phyloP scores from a whole-genome alignment of 2,888 invertebrate species.

The Drosophila seclusa region DNA sequence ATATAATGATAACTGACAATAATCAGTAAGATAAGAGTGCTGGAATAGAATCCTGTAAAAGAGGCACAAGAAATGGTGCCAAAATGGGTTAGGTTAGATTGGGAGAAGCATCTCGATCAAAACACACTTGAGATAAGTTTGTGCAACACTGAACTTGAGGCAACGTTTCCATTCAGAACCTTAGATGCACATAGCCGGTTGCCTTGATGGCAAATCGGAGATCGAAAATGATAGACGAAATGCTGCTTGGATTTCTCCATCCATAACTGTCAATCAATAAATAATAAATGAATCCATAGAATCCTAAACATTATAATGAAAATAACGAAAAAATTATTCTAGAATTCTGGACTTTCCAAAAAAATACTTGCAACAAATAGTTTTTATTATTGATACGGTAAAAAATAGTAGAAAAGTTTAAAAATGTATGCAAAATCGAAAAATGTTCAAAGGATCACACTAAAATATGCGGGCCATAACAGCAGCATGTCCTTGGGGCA shows the following conservation, averaged over 20 bases:
- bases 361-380: neutral
- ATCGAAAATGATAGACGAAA: neutral
- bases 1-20: neutral
- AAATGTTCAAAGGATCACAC: too few relatives aligned
- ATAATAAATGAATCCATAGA: neutral
- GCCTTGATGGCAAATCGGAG: neutral
- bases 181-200: neutral
- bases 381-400: neutral
- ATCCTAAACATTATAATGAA: neutral
- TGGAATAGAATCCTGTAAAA: rapidly evolving
- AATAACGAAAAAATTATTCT: neutral
- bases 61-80: neutral
- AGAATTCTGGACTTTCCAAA: neutral
- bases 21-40: neutral
- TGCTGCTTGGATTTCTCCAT: too few relatives aligned
- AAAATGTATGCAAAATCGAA: too few relatives aligned
- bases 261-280: neutral
- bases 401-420: too few relatives aligned
- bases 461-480: neutral
- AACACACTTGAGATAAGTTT: neutral
- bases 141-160: neutral
- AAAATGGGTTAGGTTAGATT: neutral
- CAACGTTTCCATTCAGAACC: neutral
- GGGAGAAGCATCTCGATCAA: neutral
- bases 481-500: neutral